A percentile compares a stretch with the other conserved stretches of the same genome.
Evolutionary conservation across 2,888 invertebrate genomes (phyloP).

Genomic region (Drosophila vallismaia): DNA sequence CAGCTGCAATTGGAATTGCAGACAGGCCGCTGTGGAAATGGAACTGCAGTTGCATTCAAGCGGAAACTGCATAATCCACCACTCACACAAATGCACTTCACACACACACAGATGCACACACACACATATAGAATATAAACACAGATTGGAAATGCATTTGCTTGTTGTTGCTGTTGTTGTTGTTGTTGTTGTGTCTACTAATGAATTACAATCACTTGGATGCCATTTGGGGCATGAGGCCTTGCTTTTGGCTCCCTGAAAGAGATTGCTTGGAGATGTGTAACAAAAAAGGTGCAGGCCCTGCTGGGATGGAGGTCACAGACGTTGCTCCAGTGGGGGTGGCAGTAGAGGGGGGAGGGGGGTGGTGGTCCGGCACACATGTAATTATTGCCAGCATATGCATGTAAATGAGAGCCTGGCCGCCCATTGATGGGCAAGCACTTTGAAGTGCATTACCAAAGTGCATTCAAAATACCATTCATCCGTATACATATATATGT

Average conservation of each 20-base stretch:
- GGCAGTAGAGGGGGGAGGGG: conserved; percentile 5
- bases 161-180: conserved; percentile 40
- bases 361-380: conserved; percentile 33
- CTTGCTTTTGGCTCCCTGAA: conserved; percentile 17
- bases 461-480: conserved; percentile 54
- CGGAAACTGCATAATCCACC: conserved; percentile 79
- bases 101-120: conserved; percentile 1
- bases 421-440: conserved; percentile 73
- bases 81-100: conserved; percentile 27
- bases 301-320: background rate
- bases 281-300: background rate
- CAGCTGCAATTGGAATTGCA: conserved; percentile 42
- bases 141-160: conserved; percentile 75
- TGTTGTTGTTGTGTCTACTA: conserved; percentile 75
- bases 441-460: conserved; percentile 80
- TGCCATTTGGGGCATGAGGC: conserved; percentile 26
- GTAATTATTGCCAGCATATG: conserved; percentile 68
- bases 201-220: conserved; percentile 79
- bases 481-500: background rate
- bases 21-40: conserved; percentile 19
- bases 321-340: background rate
- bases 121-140: conserved; percentile 1
- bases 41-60: conserved; percentile 71
- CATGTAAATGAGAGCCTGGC: conserved; percentile 43
- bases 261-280: conserved; percentile 32